Conservation (phyloP, 2,113 vertebrate genomes). For the Orycteropus afer region DNA sequence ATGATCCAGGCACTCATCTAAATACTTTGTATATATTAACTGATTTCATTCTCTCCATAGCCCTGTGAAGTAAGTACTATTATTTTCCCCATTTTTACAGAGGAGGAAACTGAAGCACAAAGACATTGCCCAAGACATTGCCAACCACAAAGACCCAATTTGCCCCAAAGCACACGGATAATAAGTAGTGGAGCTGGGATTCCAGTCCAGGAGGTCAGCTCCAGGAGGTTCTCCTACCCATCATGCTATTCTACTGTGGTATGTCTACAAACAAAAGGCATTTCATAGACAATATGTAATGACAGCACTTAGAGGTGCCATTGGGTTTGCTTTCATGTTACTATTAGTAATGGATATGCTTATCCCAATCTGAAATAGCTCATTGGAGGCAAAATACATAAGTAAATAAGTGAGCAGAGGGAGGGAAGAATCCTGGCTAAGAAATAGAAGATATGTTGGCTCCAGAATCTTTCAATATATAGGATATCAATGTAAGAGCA, state of each 20-base stretch:
- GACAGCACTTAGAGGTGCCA: not conserved
- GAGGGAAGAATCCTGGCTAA: not conserved
- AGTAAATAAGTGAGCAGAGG: not conserved
- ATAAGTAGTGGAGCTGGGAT: not conserved
- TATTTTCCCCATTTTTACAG: not conserved
- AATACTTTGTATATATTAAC: not conserved
- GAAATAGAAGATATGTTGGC: not conserved
- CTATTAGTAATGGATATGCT: not conserved
- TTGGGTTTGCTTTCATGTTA: not conserved
- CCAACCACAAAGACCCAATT: too few relatives aligned
- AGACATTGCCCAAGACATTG: too few relatives aligned
- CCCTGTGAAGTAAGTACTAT: not conserved
- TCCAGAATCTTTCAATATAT: not conserved
- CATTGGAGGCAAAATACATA: not conserved
- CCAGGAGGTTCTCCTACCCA: not conserved
- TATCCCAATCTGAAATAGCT: not conserved
- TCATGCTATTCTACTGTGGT: not conserved
- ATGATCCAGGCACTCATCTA: not conserved
- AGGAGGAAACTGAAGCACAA: not conserved
- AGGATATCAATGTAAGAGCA: not conserved
- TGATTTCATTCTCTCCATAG: not conserved
- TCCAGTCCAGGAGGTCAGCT: not conserved
- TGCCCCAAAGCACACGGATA: not conserved
- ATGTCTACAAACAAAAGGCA: not conserved
- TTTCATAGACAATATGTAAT: not conserved